Evolutionary conservation across 2,797 vertebrate species (phyloP), one percentile per base, ranked within the genome.

Genomic region (Sebastes melanostomus): DNA sequence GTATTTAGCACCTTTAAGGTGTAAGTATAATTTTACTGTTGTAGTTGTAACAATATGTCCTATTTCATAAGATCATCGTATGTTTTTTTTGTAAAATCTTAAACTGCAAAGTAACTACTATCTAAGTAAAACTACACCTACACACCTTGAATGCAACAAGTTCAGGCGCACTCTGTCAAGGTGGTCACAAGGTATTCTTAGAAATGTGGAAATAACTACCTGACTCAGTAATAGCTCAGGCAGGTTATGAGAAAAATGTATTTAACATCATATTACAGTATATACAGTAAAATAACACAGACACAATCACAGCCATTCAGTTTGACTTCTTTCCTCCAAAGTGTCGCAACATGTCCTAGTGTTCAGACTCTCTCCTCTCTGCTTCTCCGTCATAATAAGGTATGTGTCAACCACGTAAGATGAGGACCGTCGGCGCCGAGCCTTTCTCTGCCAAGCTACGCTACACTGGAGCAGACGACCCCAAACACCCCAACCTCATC

Each of bases 381-480:
- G n/a, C 42, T 77, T 73, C 52, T 81, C 80, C 85, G 72, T 90
- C 60, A 24, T 71, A 62, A 86, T 81, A 91, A 93, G 98, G 98
- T 81, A 96, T 99, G 93, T 99, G 98, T 90, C 98, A 97, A 46
- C 97, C 97, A 59, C 96, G 95, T 9, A 93, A 97, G 85, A 91
- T 96, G 67, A 97, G 97, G 78, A 95, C 95, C 1, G 97, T 98
- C 46, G 98, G 98, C 4, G 97, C 97, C 2, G 98, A 99, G 86
- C 98, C 98, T 0, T 99, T 99, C 95, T 98, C 98, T 69, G 98
- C 98, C 55, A 98, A 98, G 81, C 86, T 99, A 56, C 96, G 96
- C 75, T 98, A 99, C 90, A 97, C 97, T 0, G 97, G 97, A 72
- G 86, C 97, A 0, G 97, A 98, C 74, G 97, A 99, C 91, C 89